A percentile compares a stretch with the other conserved stretches of the same genome.
phyloP scores from a whole-genome alignment of 2,797 vertebrate genomes.

The Thaleichthys pacificus region DNA sequence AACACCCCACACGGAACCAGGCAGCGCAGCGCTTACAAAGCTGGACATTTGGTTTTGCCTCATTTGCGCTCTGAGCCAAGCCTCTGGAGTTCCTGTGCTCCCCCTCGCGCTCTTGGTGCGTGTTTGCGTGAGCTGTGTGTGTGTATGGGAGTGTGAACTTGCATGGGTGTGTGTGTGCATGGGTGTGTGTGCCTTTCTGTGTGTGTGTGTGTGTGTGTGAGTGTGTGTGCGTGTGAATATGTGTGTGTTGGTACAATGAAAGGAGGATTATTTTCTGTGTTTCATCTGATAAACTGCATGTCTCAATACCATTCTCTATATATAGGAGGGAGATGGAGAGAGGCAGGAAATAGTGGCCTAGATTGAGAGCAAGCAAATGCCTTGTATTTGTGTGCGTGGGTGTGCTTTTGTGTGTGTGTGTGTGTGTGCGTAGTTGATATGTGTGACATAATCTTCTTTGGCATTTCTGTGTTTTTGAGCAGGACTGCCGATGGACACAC shows the following conservation, averaged over 20 bases:
- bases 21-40: slow-evolving; percentile 44
- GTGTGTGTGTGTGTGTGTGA: too few relatives aligned
- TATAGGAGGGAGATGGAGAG: background rate
- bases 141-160: too few relatives aligned
- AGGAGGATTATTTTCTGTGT: slow-evolving; percentile 21
- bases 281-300: slow-evolving; percentile 8
- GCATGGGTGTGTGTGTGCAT: too few relatives aligned
- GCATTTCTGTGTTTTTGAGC: too few relatives aligned
- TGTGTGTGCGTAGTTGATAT: background rate
- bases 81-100: slow-evolving; percentile 39
- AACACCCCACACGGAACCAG: slow-evolving; percentile 24
- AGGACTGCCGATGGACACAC: too few relatives aligned
- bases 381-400: background rate
- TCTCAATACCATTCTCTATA: background rate
- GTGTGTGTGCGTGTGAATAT: background rate
- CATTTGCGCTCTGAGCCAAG: slow-evolving; percentile 47
- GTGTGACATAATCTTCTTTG: background rate
- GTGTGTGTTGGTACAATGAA: background rate
- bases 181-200: too few relatives aligned
- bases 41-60: slow-evolving; percentile 55
- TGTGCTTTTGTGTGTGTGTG: too few relatives aligned
- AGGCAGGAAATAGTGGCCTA: background rate
- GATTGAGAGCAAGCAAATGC: background rate
- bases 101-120: too few relatives aligned
- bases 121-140: too few relatives aligned